Conservation (phyloP, 2,113 vertebrate genomes). For the Lampris megalopsis region DNA sequence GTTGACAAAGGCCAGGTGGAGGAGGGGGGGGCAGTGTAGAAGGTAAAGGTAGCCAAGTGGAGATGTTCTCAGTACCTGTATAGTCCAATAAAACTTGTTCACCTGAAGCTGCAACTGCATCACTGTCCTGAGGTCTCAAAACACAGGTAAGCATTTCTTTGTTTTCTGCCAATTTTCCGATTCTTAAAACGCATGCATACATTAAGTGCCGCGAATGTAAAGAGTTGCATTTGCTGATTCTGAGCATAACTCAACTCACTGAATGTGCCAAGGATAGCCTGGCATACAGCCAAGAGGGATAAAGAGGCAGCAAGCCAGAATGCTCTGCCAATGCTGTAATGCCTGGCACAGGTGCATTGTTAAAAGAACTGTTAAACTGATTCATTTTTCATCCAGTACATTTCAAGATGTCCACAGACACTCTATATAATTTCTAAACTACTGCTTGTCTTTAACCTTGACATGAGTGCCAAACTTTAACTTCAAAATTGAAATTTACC, state of each 20-base stretch:
- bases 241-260: slow-evolving; percentile 59
- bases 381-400: slow-evolving; percentile 71
- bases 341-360: slow-evolving; percentile 74
- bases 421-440: slow-evolving; percentile 65
- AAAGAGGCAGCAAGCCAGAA: slow-evolving; percentile 53
- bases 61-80: slow-evolving; percentile 62
- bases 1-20: slow-evolving; percentile 62
- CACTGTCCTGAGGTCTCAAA: slow-evolving; percentile 45
- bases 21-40: slow-evolving; percentile 40
- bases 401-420: slow-evolving; percentile 66
- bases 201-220: slow-evolving; percentile 68
- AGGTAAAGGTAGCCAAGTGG: slow-evolving; percentile 61
- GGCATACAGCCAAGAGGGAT: slow-evolving; percentile 61
- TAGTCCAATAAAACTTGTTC: slow-evolving; percentile 43
- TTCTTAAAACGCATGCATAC: slow-evolving; percentile 55
- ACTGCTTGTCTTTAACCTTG: slow-evolving; percentile 74
- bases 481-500: slow-evolving; percentile 45
- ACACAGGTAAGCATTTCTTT: slow-evolving; percentile 68
- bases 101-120: slow-evolving; percentile 55
- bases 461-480: slow-evolving; percentile 57
- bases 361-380: slow-evolving; percentile 76
- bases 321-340: slow-evolving; percentile 67
- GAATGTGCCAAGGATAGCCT: slow-evolving; percentile 62
- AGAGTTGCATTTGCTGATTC: slow-evolving; percentile 50
- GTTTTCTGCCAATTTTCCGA: slow-evolving; percentile 50